Base-by-base conservation (phyloP, 2,797 vertebrate genomes). In the Mus spretus region DNA sequence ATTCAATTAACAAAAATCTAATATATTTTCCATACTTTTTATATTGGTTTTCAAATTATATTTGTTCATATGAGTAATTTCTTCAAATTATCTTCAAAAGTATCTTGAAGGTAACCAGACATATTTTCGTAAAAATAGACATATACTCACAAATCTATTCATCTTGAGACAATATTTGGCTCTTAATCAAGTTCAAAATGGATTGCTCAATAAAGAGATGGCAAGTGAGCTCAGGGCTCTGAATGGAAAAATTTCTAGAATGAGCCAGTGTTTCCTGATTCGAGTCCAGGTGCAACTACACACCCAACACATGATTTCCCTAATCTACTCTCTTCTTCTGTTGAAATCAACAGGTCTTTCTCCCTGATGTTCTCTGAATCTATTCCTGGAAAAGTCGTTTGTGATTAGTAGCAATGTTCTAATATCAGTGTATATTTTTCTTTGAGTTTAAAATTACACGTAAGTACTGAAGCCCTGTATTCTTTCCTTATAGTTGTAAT, bases 391-490 rank as follows among this genome's bases (percentile, higher is more conserved):
- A 94, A 96, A 84, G 14, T 34, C 61, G 10, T 7, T n/a, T 34
- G 50, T 47, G 3, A 40, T 65, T 55, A 84, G 37, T 65, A 81
- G 53, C 22, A 47, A 6, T 40, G 55, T 3, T 90, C 44, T 78
- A 77, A 57, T 83, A 12, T 14, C 14, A 63, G 53, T 2, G 12
- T 6, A 11, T 59, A 6, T 0, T 78, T 17, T 59, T 34, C 12
- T 89, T 34, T 82, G 61, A 94, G 15, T 85, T 91, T 78, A 72
- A 88, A 91, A 74, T 95, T 37, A 44, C 37, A 90, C 26, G 24
- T 6, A 1, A 79, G 1, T 90, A 83, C 37, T 61, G 31, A 93
- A 87, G 74, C 0, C 10, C 55, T 34, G 57, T n/a, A 74, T 92
- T 91, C 11, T 11, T 20, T 78, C 4, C 4, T 86, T 26, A 57